Percentiles rank a stretch among this genome's conserved stretches.
These are phyloP conservation scores for Tortricodes alternella DNA, from an alignment of 2,888 invertebrate species.

Conservation along the genomic window DNA sequence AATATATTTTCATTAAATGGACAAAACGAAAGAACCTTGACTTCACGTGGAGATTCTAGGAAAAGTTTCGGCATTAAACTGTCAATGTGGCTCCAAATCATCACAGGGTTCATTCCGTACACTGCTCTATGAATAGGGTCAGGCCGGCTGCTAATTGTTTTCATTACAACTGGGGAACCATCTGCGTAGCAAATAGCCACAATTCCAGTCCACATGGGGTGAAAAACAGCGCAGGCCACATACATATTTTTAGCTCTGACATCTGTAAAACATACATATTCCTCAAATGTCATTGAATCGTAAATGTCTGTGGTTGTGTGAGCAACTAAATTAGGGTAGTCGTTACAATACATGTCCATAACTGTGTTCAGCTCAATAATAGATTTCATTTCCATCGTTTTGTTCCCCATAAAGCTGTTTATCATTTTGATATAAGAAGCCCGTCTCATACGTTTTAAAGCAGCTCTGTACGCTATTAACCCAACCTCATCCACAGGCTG, in stretches of 20 bases:
- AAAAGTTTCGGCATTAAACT: conserved; percentile 86
- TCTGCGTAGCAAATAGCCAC: conserved; percentile 86
- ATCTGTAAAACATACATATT: conserved; percentile 86
- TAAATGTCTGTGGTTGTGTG: conserved; percentile 56
- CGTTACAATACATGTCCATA: conserved; percentile 85
- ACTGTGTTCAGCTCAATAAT: conserved; percentile 72
- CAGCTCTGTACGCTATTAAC: conserved; percentile 55
- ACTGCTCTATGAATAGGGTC: conserved; percentile 82
- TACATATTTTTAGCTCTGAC: conserved; percentile 86
- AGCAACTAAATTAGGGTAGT: conserved; percentile 79
- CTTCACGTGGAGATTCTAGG: conserved; percentile 86
- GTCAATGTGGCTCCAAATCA: conserved; percentile 90
- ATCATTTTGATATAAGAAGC: conserved; percentile 65
- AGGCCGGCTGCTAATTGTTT: conserved; percentile 57
- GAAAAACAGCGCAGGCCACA: conserved; percentile 86
- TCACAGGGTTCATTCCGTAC: conserved; percentile 85
- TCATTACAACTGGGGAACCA: conserved; percentile 75
- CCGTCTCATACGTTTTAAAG: conserved; percentile 60
- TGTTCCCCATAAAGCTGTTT: conserved; percentile 54
- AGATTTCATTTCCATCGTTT: conserved; percentile 56
- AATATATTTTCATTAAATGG: conserved; percentile 86
- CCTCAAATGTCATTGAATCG: conserved; percentile 68
- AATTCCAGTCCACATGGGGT: conserved; percentile 87
- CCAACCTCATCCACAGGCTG: conserved; percentile 58
- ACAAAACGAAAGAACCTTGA: conserved; percentile 85